Evolutionary conservation across 2,888 invertebrate genomes (phyloP).

Genomic region (Nemoura dubitans): DNA sequence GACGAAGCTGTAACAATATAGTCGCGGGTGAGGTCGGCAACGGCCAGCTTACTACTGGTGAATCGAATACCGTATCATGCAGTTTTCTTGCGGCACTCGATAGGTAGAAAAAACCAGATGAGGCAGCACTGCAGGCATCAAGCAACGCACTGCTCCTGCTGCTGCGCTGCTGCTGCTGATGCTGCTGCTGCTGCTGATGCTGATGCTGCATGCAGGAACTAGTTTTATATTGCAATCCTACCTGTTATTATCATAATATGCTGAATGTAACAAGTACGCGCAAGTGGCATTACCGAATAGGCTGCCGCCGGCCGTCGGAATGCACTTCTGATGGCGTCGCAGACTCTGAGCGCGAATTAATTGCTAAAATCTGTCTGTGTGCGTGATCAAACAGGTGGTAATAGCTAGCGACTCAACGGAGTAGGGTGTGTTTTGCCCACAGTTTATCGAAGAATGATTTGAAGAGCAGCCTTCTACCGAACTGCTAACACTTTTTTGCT

Average conservation of each 20-base stretch:
- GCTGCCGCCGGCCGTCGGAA: not conserved
- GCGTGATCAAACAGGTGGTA: not conserved
- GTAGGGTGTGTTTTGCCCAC: too few species aligned
- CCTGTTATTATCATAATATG: conserved; percentile 36
- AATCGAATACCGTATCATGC: conserved; percentile 21
- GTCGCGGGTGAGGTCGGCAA: not conserved
- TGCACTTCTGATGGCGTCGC: not conserved
- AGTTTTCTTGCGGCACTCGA: conserved; percentile 34
- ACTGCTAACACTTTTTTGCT: too few species aligned
- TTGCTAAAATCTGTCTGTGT: not conserved
- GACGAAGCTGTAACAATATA: not conserved
- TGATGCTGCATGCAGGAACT: too few species aligned
- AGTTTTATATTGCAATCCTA: conserved; percentile 45
- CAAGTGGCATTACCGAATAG: not conserved
- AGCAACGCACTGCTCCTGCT: not conserved
- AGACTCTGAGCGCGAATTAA: not conserved
- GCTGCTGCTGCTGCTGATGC: too few species aligned
- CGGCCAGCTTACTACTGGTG: conserved; percentile 29
- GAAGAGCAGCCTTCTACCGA: too few species aligned
- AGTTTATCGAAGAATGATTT: too few species aligned
- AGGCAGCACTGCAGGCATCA: not conserved
- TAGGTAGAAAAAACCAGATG: conserved; percentile 40
- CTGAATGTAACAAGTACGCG: conserved; percentile 14
- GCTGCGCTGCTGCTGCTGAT: too few species aligned
- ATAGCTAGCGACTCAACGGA: not conserved